Conservation (phyloP, 2,113 vertebrate species). For the Sylvilagus bachmani region DNA sequence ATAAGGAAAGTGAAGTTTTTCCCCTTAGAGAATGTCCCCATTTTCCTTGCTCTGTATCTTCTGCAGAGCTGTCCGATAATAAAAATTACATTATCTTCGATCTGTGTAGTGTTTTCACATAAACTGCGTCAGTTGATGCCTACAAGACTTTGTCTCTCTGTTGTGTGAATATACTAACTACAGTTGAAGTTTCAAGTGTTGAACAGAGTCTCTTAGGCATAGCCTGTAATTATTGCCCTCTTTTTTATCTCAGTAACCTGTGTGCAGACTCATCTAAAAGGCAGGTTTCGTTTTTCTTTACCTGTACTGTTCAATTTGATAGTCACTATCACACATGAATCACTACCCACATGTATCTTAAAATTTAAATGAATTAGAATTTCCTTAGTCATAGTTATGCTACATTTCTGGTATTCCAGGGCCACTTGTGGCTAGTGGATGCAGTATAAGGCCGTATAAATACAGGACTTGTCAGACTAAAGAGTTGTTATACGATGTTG, state of each 20-base stretch:
- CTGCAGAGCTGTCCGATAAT: background rate
- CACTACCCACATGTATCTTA: background rate
- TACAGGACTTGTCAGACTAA: background rate
- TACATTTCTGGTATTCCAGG: background rate
- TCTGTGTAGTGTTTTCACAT: background rate
- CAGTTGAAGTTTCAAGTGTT: background rate
- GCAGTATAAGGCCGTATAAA: background rate
- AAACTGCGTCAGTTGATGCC: background rate
- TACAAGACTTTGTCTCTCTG: background rate
- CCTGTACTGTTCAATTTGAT: background rate
- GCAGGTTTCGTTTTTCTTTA: background rate
- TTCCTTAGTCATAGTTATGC: background rate
- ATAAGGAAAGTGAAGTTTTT: background rate
- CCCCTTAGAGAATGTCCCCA: background rate
- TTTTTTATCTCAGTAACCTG: background rate
- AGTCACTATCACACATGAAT: background rate
- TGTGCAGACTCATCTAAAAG: background rate
- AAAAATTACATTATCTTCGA: background rate
- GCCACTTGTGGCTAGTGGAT: background rate
- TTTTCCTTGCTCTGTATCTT: background rate
- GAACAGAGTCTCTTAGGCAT: background rate
- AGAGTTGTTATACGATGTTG: background rate
- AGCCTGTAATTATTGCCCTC: background rate
- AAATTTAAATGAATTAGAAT: constrained; percentile 17
- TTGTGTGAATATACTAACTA: background rate